A percentile compares a stretch with the other conserved stretches of the same genome.
These are phyloP conservation scores for Drosophila longiperda DNA, from an alignment of 2,888 invertebrate genomes.

Conservation along the genomic window DNA sequence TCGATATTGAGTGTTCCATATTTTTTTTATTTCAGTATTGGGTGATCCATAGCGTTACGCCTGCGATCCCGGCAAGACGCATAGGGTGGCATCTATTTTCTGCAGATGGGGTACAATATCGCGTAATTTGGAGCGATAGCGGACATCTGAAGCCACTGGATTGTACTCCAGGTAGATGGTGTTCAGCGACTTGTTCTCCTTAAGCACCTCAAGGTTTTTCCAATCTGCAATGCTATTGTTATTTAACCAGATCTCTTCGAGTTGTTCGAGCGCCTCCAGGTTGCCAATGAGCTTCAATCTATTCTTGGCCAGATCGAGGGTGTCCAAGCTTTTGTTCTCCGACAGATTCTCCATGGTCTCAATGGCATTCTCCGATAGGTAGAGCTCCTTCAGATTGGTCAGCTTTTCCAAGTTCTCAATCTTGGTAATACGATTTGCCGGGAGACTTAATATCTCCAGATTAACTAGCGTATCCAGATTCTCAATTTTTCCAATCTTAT, in stretches of 20 bases:
- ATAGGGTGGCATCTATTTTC: conserved; percentile 98
- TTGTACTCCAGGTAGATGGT: conserved; percentile 98
- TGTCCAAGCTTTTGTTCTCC: conserved; percentile 89
- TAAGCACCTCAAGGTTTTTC: conserved; percentile 91
- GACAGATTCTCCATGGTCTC: conserved; percentile 91
- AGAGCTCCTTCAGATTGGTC: conserved; percentile 92
- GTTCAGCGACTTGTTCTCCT: conserved; percentile 88
- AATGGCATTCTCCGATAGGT: conserved; percentile 97
- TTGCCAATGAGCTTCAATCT: conserved; percentile 92
- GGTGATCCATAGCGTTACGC: conserved; percentile 29
- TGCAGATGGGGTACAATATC: conserved; percentile 91
- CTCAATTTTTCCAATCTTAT: conserved; percentile 95
- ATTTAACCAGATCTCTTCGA: conserved; percentile 98
- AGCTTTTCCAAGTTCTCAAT: conserved; percentile 94
- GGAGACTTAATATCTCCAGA: conserved; percentile 93
- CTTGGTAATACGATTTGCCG: conserved; percentile 94
- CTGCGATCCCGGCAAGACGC: conserved; percentile 82
- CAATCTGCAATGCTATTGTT: conserved; percentile 95
- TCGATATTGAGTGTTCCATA: background rate
- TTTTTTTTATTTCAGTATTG: conserved; percentile 10
- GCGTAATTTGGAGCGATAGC: conserved; percentile 96
- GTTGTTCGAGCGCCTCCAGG: conserved; percentile 89
- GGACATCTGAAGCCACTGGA: conserved; percentile 92
- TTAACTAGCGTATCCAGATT: conserved; percentile 90
- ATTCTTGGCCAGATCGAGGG: conserved; percentile 96